Evolutionary conservation across 1,140 invertebrate species (phyloP).

Genomic region (Drosophila paulistorum): DNA sequence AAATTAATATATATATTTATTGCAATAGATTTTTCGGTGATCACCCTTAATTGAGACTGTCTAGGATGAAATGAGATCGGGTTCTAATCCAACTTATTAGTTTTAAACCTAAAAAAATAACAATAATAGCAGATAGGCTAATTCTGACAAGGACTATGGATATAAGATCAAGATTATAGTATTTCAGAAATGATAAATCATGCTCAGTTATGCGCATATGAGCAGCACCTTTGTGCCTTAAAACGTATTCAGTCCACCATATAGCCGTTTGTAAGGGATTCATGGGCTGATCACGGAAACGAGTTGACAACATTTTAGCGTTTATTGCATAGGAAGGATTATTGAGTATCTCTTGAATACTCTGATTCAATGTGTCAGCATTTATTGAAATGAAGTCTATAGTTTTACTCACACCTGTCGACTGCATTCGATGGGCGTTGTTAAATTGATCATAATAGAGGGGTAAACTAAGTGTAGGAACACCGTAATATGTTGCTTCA

Average conservation of each 20-base stretch:
- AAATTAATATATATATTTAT: too few relatives aligned
- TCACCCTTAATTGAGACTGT: neutral
- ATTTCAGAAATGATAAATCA: neutral
- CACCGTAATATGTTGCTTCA: constrained; percentile 82
- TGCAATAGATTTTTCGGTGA: too few relatives aligned
- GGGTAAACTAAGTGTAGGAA: constrained; percentile 57
- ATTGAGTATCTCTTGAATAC: constrained; percentile 28
- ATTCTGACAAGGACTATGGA: neutral
- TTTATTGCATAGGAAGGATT: constrained; percentile 31
- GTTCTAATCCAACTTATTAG: neutral
- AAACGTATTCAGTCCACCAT: constrained; percentile 87
- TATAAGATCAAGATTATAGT: neutral
- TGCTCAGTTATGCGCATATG: constrained; percentile 77
- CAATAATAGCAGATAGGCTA: neutral
- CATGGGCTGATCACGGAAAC: constrained; percentile 84
- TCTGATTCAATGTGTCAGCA: neutral
- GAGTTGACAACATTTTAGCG: constrained; percentile 75
- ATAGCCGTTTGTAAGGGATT: constrained; percentile 84
- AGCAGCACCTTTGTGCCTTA: constrained; percentile 68
- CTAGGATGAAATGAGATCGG: neutral
- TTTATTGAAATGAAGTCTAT: constrained; percentile 28
- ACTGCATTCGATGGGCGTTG: constrained; percentile 42
- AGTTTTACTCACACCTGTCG: constrained; percentile 84
- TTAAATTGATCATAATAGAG: constrained; percentile 56
- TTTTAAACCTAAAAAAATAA: neutral